phyloP scores from a whole-genome alignment of 2,113 vertebrate species.

The Chlorodrepanis virens region DNA sequence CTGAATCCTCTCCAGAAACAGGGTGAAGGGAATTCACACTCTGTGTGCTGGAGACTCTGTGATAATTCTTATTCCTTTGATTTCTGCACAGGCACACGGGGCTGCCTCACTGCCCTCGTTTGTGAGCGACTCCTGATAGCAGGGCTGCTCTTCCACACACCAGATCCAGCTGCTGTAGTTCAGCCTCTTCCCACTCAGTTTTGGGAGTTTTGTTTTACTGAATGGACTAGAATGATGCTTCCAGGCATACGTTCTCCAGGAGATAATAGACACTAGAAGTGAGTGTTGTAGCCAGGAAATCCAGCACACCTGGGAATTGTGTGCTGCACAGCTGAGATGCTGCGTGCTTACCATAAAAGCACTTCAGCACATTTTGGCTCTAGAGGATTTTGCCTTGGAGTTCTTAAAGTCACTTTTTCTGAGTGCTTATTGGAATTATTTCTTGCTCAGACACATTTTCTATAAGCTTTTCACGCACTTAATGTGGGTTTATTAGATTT shows the following conservation, averaged over 20 bases:
- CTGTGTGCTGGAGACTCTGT: not conserved
- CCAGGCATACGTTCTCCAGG: not conserved
- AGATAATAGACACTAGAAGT: not conserved
- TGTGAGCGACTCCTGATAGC: not conserved
- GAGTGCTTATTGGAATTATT: not conserved
- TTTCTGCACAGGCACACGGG: not conserved
- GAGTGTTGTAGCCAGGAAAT: not conserved
- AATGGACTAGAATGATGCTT: not conserved
- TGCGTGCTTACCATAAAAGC: accelerated
- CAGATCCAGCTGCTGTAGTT: not conserved
- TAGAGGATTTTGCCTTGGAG: not conserved
- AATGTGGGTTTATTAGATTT: not conserved
- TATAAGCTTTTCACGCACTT: not conserved
- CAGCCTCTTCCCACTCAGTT: not conserved
- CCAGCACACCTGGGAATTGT: not conserved
- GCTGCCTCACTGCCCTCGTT: not conserved
- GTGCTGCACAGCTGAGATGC: not conserved
- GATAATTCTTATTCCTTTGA: not conserved
- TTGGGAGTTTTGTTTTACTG: not conserved
- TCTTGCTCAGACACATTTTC: not conserved
- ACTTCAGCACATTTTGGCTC: not conserved
- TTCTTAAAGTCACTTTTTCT: not conserved
- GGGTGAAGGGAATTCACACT: not conserved
- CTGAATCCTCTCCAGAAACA: not conserved
- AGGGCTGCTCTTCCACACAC: not conserved